Base-by-base conservation (phyloP, 2,113 vertebrate species). In the Lipophrys pholis region DNA sequence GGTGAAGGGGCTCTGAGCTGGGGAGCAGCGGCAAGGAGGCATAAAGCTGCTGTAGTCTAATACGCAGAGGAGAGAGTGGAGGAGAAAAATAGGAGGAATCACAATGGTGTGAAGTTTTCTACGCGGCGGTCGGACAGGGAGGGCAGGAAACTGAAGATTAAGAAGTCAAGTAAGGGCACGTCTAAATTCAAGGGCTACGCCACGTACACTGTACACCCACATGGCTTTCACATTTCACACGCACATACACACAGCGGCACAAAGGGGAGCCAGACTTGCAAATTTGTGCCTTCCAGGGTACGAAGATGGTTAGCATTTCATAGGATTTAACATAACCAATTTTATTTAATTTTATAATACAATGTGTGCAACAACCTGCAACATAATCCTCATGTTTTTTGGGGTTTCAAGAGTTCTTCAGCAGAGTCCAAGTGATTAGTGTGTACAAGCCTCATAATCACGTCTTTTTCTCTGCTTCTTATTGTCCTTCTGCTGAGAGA, bases 71-170 rank as follows among this genome's bases (percentile, higher is more conserved):
- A 72, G 87, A 80, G 82, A 84, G 90, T 67, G 49, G 59, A 70
- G 77, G 74, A 36, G 14, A 69, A 57, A 30, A 59, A 69, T 70
- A 69, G 77, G 70, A 78, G 80, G 77, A 83, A 87, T 87, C 80
- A 72, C 73, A 69, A 58, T 42, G 70, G 78, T 70, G 65, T 87
- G 69, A 87, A 80, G 88, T 83, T 91, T 89, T 86, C 85, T 63
- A 84, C 56, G 71, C 39, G 51, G 73, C 89, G 90, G 90, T 87
- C 54, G 36, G 21, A 60, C 78, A 74, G 82, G 86, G 86, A 88
- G 92, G 85, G 91, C 86, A 88, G 87, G 85, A 93, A 92, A 83
- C 72, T 12, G 40, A 89, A 92, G 93, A 93, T 93, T 92, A 93
- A 91, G 87, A 86, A 91, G 92, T 93, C 89, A 90, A 92, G 89